Percentiles rank a stretch among this genome's conserved stretches.
Conservation (phyloP, 2,113 vertebrate genomes). For the Hassar affinis region DNA sequence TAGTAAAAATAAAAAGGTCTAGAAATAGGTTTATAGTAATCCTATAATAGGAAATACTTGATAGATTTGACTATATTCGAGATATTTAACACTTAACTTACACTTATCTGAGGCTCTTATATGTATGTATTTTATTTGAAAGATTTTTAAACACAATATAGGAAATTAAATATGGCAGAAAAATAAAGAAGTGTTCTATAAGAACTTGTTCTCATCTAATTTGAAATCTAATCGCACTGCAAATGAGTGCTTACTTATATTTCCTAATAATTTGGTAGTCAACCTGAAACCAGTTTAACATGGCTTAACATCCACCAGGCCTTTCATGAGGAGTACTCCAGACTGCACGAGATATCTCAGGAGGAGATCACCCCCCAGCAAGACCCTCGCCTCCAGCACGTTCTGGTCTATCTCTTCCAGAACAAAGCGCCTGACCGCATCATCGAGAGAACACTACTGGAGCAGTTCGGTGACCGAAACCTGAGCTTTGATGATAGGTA, state of each 20-base stretch:
- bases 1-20: background rate
- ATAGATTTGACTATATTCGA: background rate
- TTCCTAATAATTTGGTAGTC: background rate
- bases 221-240: background rate
- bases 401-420: slow-evolving; percentile 91
- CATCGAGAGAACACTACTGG: slow-evolving; percentile 89
- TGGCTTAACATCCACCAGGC: slow-evolving; percentile 70
- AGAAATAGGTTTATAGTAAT: background rate
- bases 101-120: background rate
- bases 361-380: slow-evolving; percentile 80
- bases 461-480: slow-evolving; percentile 93
- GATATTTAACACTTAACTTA: too few relatives aligned
- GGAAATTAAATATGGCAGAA: background rate
- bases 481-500: slow-evolving; percentile 95
- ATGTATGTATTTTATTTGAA: background rate
- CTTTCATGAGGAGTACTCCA: slow-evolving; percentile 91
- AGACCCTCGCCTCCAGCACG: slow-evolving; percentile 87
- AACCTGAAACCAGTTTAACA: background rate
- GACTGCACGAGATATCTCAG: slow-evolving; percentile 84
- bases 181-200: background rate
- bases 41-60: background rate
- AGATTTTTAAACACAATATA: background rate
- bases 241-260: background rate
- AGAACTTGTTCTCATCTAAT: background rate
- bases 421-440: slow-evolving; percentile 87